These are phyloP conservation scores for Sphaerophoria rueppellii DNA, from an alignment of 2,888 invertebrate species.

Conservation along the genomic window DNA sequence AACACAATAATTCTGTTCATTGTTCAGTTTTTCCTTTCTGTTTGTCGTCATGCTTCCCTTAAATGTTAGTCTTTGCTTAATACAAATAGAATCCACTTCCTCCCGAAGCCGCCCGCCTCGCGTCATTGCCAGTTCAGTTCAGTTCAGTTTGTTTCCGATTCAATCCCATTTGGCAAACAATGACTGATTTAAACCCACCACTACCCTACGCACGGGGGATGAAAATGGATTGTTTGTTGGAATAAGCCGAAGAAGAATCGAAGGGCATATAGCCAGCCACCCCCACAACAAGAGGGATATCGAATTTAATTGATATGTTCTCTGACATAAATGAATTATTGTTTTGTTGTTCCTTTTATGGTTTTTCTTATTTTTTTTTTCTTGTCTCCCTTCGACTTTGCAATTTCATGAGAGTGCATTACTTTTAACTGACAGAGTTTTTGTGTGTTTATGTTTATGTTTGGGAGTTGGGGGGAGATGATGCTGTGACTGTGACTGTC, in stretches of 20 bases:
- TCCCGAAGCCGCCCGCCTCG: not conserved
- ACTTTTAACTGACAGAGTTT: constrained; percentile 46
- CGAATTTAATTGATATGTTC: constrained; percentile 73
- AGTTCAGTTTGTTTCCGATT: constrained; percentile 25
- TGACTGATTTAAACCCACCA: constrained; percentile 58
- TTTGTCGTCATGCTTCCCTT: constrained; percentile 40
- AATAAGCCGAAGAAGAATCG: too few relatives aligned
- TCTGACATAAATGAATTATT: constrained; percentile 72
- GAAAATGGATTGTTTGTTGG: constrained; percentile 29
- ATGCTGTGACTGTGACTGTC: not conserved
- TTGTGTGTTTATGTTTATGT: constrained; percentile 40
- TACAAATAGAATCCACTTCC: constrained; percentile 50
- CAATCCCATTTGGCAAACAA: constrained; percentile 67
- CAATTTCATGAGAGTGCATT: constrained; percentile 66
- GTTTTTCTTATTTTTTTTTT: not conserved
- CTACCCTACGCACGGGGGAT: constrained; percentile 14
- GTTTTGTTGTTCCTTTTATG: constrained; percentile 35
- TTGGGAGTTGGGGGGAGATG: constrained; percentile 8
- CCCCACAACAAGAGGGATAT: constrained; percentile 45
- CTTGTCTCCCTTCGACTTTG: not conserved
- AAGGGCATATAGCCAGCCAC: too few relatives aligned
- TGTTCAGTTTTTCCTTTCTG: constrained; percentile 17
- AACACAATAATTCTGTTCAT: not conserved
- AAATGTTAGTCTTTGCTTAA: constrained; percentile 50
- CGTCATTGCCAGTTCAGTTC: not conserved